Conservation (phyloP, 2,797 vertebrate genomes). For the Columba guinea region DNA sequence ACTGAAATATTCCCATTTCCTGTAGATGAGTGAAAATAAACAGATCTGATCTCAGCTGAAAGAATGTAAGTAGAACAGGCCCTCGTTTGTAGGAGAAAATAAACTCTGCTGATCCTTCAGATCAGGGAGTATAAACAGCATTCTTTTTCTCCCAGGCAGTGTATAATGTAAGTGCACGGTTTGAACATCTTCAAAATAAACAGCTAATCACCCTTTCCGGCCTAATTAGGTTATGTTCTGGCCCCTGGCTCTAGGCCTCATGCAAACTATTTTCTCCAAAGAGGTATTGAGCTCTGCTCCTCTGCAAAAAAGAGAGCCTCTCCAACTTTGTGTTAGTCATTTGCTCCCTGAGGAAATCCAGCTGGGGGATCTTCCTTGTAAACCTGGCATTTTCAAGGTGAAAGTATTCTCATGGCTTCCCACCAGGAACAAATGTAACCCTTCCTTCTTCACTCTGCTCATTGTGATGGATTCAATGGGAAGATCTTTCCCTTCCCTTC, state of each 20-base stretch:
- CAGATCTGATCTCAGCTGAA: conserved; percentile 32
- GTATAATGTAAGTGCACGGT: conserved; percentile 20
- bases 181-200: conserved; percentile 63
- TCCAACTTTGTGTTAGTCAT: neutral
- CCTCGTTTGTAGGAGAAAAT: conserved; percentile 51
- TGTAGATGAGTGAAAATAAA: conserved; percentile 67
- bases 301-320: neutral
- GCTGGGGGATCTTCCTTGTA: neutral
- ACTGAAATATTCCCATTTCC: conserved; percentile 48
- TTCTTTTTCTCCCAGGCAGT: conserved; percentile 31
- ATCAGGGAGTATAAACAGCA: conserved; percentile 46
- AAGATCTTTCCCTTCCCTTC: neutral
- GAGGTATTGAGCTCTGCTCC: rapidly evolving
- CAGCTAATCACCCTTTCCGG: conserved; percentile 53
- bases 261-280: neutral
- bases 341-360: neutral
- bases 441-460: neutral
- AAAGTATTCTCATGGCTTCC: neutral
- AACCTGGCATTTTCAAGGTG: neutral
- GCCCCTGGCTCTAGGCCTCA: conserved; percentile 7
- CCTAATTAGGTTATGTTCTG: conserved; percentile 60
- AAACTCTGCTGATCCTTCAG: conserved; percentile 46
- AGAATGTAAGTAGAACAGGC: conserved; percentile 33
- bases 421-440: rapidly evolving
- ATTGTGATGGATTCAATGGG: rapidly evolving